A percentile compares a stretch with the other conserved stretches of the same genome.
Conservation (phyloP, 2,888 invertebrate genomes). For the Agrenia bidenticulata region DNA sequence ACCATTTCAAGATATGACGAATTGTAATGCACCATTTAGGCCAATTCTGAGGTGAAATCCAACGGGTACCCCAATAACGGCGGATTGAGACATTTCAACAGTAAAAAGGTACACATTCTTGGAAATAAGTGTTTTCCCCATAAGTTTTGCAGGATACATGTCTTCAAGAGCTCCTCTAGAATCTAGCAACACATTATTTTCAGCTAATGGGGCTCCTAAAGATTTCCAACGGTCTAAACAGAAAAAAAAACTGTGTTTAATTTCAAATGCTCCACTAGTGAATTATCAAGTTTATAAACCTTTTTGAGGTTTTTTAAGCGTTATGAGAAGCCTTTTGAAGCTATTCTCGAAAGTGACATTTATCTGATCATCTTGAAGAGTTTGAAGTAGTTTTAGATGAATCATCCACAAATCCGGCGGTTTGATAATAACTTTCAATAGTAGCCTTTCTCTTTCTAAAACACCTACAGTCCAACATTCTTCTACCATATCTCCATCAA, state of each 20-base stretch:
- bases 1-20: background rate
- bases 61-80: constrained; percentile 42
- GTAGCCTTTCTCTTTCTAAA: constrained; percentile 35
- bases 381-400: constrained; percentile 38
- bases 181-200: constrained; percentile 38
- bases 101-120: constrained; percentile 33
- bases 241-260: background rate
- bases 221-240: constrained; percentile 44
- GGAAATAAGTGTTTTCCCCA: constrained; percentile 32
- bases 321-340: constrained; percentile 34
- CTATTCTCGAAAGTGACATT: constrained; percentile 38
- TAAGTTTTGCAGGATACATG: constrained; percentile 30
- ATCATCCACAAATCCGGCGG: constrained; percentile 49
- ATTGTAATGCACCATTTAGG: no score
- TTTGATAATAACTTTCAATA: constrained; percentile 45
- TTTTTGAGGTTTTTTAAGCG: constrained; percentile 40
- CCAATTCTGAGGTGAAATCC: constrained; percentile 45
- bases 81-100: constrained; percentile 25
- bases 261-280: no score
- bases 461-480: constrained; percentile 47
- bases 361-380: constrained; percentile 36
- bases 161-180: constrained; percentile 39
- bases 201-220: constrained; percentile 35
- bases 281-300: constrained; percentile 18
- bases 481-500: constrained; percentile 29